These are phyloP conservation scores for Scartelaos histophorus DNA, from an alignment of 2,113 vertebrate species.

Conservation along the genomic window DNA sequence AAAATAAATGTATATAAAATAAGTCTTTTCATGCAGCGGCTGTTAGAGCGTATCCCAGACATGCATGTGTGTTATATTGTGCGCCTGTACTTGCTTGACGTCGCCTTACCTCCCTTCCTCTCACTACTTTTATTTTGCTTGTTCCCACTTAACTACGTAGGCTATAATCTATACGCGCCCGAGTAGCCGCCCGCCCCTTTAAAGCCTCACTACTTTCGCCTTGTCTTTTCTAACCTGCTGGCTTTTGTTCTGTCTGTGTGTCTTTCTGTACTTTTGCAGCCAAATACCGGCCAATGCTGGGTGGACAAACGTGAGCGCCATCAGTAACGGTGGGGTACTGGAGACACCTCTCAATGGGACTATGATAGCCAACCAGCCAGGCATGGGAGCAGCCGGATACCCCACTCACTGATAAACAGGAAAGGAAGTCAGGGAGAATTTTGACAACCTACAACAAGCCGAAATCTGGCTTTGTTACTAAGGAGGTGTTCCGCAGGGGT, in stretches of 20 bases:
- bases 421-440: constrained; percentile 49
- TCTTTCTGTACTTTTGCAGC: constrained; percentile 71
- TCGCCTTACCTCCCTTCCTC: constrained; percentile 14
- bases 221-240: constrained; percentile 76
- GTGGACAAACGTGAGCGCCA: constrained; percentile 84
- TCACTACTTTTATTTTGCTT: constrained; percentile 54
- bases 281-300: constrained; percentile 88
- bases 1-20: not conserved
- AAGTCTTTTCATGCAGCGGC: not conserved
- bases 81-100: constrained; percentile 20
- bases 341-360: constrained; percentile 87
- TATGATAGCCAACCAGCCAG: constrained; percentile 86
- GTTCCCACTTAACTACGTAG: constrained; percentile 46
- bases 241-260: constrained; percentile 53
- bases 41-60: not conserved
- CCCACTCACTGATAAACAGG: constrained; percentile 86
- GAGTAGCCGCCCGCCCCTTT: constrained; percentile 52
- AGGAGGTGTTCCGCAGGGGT: constrained; percentile 65
- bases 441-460: constrained; percentile 58
- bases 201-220: constrained; percentile 58
- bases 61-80: constrained; percentile 5
- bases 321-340: constrained; percentile 80
- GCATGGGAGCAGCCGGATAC: constrained; percentile 88
- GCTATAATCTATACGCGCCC: constrained; percentile 41
- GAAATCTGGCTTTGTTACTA: constrained; percentile 62